phyloP scores from a whole-genome alignment of 2,797 vertebrate species.

The Menidia menidia region DNA sequence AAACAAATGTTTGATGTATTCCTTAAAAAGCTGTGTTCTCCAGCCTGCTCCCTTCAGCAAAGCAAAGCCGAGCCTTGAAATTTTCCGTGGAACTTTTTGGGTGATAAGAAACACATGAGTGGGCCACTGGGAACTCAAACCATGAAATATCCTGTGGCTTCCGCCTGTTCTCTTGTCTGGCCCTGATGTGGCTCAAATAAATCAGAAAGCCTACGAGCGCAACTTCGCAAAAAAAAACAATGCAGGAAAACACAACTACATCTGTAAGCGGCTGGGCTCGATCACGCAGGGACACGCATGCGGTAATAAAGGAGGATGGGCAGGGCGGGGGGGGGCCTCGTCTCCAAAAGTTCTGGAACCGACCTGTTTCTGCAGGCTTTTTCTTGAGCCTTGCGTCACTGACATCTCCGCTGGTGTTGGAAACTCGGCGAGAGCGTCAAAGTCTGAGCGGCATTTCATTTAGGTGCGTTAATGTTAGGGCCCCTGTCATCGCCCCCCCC shows the following conservation, averaged over 20 bases:
- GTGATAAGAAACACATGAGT: constrained; percentile 72
- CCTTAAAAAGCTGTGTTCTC: constrained; percentile 48
- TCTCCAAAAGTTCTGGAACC: constrained; percentile 21
- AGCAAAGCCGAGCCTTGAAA: constrained; percentile 37
- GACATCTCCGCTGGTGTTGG: constrained; percentile 21
- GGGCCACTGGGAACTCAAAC: constrained; percentile 59
- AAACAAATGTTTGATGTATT: constrained; percentile 62
- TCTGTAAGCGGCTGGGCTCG: not conserved
- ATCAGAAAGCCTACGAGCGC: constrained; percentile 49
- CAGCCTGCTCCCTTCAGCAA: constrained; percentile 35
- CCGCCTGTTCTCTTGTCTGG: constrained; percentile 47
- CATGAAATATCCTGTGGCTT: constrained; percentile 61
- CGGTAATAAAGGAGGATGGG: not conserved
- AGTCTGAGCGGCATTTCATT: constrained; percentile 57
- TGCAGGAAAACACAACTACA: not conserved
- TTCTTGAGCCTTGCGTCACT: constrained; percentile 19
- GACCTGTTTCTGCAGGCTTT: constrained; percentile 34
- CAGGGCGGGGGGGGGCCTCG: not conserved
- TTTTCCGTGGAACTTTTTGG: constrained; percentile 38
- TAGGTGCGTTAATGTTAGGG: constrained; percentile 71
- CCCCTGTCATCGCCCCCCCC: constrained; percentile 69
- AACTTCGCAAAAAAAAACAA: constrained; percentile 18
- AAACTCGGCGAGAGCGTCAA: constrained; percentile 31
- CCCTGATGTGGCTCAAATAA: constrained; percentile 59
- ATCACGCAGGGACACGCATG: not conserved